A percentile compares a stretch with the other conserved stretches of the same genome.
Evolutionary conservation across 2,888 invertebrate species (phyloP).

Genomic region (Sthenelais limicola): DNA sequence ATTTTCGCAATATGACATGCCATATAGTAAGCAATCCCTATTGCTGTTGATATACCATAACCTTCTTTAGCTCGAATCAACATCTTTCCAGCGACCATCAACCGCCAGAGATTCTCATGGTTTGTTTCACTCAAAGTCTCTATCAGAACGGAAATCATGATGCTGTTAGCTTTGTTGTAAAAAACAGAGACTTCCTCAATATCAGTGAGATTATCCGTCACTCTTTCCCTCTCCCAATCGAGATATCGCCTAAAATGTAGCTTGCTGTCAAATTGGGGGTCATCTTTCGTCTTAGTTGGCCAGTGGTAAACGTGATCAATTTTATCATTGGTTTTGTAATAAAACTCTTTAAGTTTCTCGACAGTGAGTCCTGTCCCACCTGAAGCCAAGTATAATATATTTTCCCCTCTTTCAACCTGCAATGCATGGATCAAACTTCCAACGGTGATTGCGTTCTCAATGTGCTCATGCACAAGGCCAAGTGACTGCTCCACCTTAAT

Average conservation of each 20-base stretch:
- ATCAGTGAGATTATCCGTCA: no score
- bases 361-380: not conserved
- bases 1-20: not conserved
- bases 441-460: not conserved
- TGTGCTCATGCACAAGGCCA: not conserved
- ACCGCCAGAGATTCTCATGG: slow-evolving; percentile 8
- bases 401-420: not conserved
- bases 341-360: not conserved
- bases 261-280: not conserved
- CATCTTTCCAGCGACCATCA: slow-evolving; percentile 1
- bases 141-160: not conserved
- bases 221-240: not conserved
- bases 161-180: slow-evolving; percentile 13
- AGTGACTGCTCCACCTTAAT: slow-evolving; percentile 3
- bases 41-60: slow-evolving; percentile 1
- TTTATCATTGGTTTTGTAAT: not conserved
- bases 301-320: not conserved
- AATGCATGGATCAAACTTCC: slow-evolving; percentile 20
- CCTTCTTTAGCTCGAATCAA: slow-evolving; percentile 19
- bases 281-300: not conserved
- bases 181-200: not conserved
- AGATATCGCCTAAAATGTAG: not conserved
- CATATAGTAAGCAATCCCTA: slow-evolving; percentile 24
- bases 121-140: not conserved
- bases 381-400: not conserved